Base-by-base conservation (phyloP, 2,113 vertebrate species). In the Alaudala cheleensis region DNA sequence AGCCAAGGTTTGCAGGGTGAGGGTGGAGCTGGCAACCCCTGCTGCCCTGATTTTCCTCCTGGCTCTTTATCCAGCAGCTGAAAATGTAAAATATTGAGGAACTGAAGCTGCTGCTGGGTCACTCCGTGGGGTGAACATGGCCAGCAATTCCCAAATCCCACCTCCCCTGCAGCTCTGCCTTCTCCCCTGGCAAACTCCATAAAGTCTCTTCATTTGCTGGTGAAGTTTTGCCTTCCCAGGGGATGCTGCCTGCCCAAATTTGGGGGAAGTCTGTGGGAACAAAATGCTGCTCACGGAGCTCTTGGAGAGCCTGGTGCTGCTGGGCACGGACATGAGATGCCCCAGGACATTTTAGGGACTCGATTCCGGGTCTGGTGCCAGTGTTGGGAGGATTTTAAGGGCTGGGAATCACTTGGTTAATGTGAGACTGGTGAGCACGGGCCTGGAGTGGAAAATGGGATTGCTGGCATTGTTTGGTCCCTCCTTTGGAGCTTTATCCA, bases 301-400 rank as follows among this genome's bases (percentile, higher is more conserved):
- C 56, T 34, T n/a, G 33, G 33, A 37, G 25, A 62, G 4, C 33
- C 13, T 12, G 8, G 11, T 0, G 2, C 53, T 77, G 73, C 57
- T 47, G 57, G 51, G 20, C 24, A 11, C 0, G 14, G 45, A 2
- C 6, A 0, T 5, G n/a, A 22, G 11, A 40, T 23, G 11, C n/a
- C 33, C 53, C 39, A 28, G 66, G 17, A 4, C 2, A 4, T 58
- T 26, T 34, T 1, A 58, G 45, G 51, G 31, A 15, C 24, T 34
- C 50, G 7, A 0, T 20, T 14, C 31, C 1, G 10, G 31, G 6
- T 10, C 33, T 42, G 80, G 15, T 0, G 0, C 19, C 0, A 0
- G 1, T 14, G 6, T 3, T 22, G 54, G 33, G 56, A 18, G n/a
- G 44, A 13, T 58, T 83, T 70, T n/a, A 40, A 62, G 50, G 65